Conservation (phyloP, 2,888 invertebrate species). For the Vesta saturnalis region DNA sequence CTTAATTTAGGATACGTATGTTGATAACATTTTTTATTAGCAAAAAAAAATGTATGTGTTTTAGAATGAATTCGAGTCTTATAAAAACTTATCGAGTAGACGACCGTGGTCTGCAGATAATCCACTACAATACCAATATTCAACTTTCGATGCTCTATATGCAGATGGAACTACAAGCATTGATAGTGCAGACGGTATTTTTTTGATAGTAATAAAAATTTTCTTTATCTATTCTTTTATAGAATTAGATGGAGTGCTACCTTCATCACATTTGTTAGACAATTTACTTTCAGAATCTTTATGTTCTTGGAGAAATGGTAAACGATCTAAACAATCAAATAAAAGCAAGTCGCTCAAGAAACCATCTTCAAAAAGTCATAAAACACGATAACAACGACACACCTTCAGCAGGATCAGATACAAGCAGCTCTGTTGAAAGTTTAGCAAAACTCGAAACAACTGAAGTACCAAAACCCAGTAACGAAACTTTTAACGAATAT, state of each 20-base stretch:
- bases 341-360: slow-evolving; percentile 17
- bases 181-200: slow-evolving; percentile 52
- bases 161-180: slow-evolving; percentile 45
- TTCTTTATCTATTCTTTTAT: not conserved
- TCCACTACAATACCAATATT: slow-evolving; percentile 20
- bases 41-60: not conserved
- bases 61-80: slow-evolving; percentile 44
- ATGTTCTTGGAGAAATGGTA: slow-evolving; percentile 49
- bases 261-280: slow-evolving; percentile 50
- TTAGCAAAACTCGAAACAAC: not conserved
- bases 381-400: slow-evolving; percentile 11
- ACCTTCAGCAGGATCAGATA: slow-evolving; percentile 21
- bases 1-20: slow-evolving; percentile 39
- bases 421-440: slow-evolving; percentile 17
- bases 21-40: not conserved
- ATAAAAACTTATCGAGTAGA: slow-evolving; percentile 32
- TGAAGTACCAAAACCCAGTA: slow-evolving; percentile 3
- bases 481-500: slow-evolving; percentile 4
- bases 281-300: slow-evolving; percentile 54
- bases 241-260: slow-evolving; percentile 22
- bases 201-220: not conserved
- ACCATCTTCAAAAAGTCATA: not conserved
- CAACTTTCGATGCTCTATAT: slow-evolving; percentile 3
- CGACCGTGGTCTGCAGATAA: slow-evolving; percentile 56
- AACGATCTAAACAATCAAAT: slow-evolving; percentile 4